A percentile compares a stretch with the other conserved stretches of the same genome.
These are phyloP conservation scores for Nipponacmea schrenckii DNA, from an alignment of 2,888 invertebrate genomes.

Conservation along the genomic window DNA sequence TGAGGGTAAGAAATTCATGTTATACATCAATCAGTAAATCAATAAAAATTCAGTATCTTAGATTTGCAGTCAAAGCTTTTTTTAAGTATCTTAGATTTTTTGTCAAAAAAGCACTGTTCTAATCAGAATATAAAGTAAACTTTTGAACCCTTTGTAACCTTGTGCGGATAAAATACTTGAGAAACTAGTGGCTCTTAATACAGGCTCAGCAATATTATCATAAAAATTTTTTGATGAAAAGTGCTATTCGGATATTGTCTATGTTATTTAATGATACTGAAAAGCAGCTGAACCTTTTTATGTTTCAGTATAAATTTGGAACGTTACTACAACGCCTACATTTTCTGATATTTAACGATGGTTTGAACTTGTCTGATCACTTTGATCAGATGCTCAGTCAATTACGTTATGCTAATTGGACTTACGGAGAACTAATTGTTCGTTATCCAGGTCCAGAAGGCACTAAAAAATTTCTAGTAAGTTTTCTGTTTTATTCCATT, in stretches of 20 bases:
- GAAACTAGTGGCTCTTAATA: no score
- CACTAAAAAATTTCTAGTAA: not conserved
- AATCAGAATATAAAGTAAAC: no score
- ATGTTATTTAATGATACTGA: no score
- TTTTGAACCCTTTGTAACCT: no score
- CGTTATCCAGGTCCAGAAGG: slow-evolving; percentile 40
- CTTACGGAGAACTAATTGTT: slow-evolving; percentile 47
- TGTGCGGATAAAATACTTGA: no score
- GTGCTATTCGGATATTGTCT: no score
- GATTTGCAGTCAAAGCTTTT: no score
- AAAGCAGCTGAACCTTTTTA: not conserved
- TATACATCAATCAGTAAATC: not conserved
- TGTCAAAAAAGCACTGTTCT: not conserved
- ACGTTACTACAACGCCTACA: slow-evolving; percentile 39
- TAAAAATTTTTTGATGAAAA: no score
- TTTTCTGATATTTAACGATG: slow-evolving; percentile 24
- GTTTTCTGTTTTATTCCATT: no score
- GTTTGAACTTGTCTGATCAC: not conserved
- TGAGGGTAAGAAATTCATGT: slow-evolving; percentile 38
- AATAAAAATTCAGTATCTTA: no score
- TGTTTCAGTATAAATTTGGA: slow-evolving; percentile 42
- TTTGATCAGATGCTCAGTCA: not conserved
- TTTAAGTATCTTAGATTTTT: no score
- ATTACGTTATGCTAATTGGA: slow-evolving; percentile 42
- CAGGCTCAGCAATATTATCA: no score